Evolutionary conservation across 2,113 vertebrate genomes (phyloP).

Genomic region (Macroglossus sobrinus): DNA sequence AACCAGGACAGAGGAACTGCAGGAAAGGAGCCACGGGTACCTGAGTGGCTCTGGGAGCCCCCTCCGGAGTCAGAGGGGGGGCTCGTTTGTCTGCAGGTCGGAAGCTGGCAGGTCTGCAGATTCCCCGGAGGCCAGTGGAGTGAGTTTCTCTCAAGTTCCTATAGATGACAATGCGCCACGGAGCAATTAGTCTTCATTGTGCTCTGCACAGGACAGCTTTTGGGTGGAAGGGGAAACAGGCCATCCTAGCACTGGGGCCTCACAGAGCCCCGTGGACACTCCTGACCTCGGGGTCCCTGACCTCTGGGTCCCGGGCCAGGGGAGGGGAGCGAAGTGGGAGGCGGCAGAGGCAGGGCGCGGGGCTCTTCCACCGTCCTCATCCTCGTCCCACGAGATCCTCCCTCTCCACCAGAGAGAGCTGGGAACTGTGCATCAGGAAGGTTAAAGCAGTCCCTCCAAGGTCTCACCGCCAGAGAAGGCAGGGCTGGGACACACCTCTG

Average conservation of each 20-base stretch:
- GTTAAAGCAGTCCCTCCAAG: neutral
- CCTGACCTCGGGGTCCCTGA: neutral
- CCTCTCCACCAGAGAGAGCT: neutral
- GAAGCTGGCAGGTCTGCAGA: neutral
- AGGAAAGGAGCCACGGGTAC: neutral
- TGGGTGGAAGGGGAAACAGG: neutral
- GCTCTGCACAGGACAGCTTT: neutral
- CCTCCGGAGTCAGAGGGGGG: accelerated
- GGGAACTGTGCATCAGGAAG: neutral
- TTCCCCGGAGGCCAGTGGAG: neutral
- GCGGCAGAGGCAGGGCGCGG: accelerated
- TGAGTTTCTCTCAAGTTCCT: neutral
- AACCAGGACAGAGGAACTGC: neutral
- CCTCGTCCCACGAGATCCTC: neutral
- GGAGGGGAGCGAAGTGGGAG: neutral
- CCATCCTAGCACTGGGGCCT: neutral
- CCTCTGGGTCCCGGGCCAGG: neutral
- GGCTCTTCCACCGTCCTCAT: neutral
- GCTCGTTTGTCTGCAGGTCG: neutral
- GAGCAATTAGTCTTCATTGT: neutral
- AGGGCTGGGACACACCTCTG: neutral
- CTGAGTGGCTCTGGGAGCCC: neutral
- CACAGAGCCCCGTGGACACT: neutral
- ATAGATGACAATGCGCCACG: neutral
- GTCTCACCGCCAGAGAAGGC: neutral